Base-by-base conservation (phyloP, 2,888 invertebrate species). In the Acleris literana region DNA sequence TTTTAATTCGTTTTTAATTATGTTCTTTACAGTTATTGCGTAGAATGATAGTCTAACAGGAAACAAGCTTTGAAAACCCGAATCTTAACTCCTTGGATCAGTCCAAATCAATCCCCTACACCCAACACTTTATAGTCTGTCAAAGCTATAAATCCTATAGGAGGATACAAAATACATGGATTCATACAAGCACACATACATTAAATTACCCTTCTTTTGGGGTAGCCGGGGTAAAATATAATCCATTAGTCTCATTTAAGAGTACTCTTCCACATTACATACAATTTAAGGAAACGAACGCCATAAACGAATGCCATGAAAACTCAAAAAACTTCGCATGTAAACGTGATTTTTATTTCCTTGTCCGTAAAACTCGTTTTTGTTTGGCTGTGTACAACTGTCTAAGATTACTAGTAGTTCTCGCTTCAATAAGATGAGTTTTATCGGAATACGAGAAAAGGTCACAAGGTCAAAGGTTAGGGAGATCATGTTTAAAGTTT, bases 231-330 rank as follows among this genome's bases (percentile, higher is more conserved):
- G 9, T 33, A 64, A 46, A 33, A 58, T 54, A 65, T 61, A 65
- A 65, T 65, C 56, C 65, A 65, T 65, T 65, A 65, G 61, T 65
- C 56, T 55, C 56, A 49, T 56, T 61, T 65, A 60, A 65, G 60
- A 61, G 59, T 52, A 57, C 61, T 55, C 64, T 64, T 56, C 52
- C 65, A 52, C 46, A 60, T 65, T n/a, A 61, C 61, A 65, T 52
- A 61, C 61, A 65, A 65, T 65, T 65, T 65, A 60, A 61, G 61
- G 52, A 65, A 56, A 65, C 57, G 61, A 65, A 65, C 52, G 61
- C 56, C 61, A 65, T 61, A 61, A 61, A 60, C 51, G 60, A 65
- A 61, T 55, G 43, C 55, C 49, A 3, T 46, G 55, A 55, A 56
- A 52, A 51, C 51, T 65, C 61, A 51, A 5, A 13, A 44, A 46